Base-by-base conservation (phyloP, 2,888 invertebrate genomes). In the Lepeophtheirus nordmannii region DNA sequence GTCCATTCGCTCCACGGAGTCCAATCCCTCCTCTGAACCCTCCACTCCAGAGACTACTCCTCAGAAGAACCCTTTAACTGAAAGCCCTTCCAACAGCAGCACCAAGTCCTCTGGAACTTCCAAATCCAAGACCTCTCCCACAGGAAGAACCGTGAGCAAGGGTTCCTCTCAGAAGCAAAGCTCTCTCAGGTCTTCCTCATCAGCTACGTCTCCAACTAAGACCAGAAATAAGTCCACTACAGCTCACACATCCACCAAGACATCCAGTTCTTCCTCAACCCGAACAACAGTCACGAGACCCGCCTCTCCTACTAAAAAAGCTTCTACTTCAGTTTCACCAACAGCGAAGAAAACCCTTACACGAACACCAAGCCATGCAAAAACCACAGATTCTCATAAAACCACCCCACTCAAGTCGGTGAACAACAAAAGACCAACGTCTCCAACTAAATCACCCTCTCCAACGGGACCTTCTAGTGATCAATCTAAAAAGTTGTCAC, bases 251-350 rank as follows among this genome's bases (percentile, higher is more conserved):
- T 57, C 57, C 12, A 14, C 22, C n/a, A 22, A 23, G 37, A 60
- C 14, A 17, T 17, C 60, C 17, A 30, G 17, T 60, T 17, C 30
- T 37, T 60, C 60, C 30, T 60, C 23, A 17, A 60, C 60, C 30
- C 30, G 17, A 17, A 23, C 60, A 22, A 30, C 60, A 1, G 5
- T 8, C 14, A 5, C 53, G 17, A 46, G 53, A 46, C 53, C 53
- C 53, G 8, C 17, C 2, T 46, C 53, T 23, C 60, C 60, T 8
- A 60, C 38, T 17, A 60, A 60, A 60, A 60, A 60, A 30, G 10
- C 60, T 30, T 60, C 60, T 17, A 10, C 60, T 10, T 11, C 22
- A 30, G 30, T 30, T 17, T 37, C 60, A 60, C 60, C 60, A 10
- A 60, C 30, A 23, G 38, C 37, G 22, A 60, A 23, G 14, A 23